These are phyloP conservation scores for Eufriesea mexicana DNA, from an alignment of 1,140 invertebrate species.

Conservation along the genomic window DNA sequence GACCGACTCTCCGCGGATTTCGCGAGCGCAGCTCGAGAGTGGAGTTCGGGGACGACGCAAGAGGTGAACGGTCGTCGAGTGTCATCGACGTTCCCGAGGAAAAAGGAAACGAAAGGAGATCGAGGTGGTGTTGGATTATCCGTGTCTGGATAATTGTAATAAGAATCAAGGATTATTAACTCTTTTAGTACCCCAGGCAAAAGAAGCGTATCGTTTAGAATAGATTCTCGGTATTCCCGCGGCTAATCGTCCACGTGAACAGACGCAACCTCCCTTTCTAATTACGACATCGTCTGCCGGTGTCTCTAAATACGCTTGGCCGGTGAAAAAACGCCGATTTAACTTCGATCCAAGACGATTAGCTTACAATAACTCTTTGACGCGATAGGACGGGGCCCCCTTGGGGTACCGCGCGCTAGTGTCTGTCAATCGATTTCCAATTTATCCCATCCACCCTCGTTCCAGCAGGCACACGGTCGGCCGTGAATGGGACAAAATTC, in stretches of 20 bases:
- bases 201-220: neutral
- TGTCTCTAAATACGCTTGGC: neutral
- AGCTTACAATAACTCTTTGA: neutral
- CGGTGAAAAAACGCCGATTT: neutral
- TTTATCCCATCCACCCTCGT: conserved; percentile 32
- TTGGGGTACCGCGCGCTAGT: neutral
- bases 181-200: neutral
- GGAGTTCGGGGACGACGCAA: no score
- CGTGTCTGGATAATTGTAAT: neutral
- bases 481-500: neutral
- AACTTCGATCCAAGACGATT: neutral
- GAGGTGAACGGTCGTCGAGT: no score
- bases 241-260: neutral
- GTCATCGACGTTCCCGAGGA: no score
- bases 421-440: conserved; percentile 16
- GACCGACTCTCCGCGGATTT: no score
- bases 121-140: no score
- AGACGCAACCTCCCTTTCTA: conserved; percentile 46
- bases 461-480: no score
- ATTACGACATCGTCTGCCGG: conserved; percentile 29
- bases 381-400: no score
- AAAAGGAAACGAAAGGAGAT: no score
- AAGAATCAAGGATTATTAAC: neutral
- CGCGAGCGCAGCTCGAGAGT: no score
- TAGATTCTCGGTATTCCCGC: conserved; percentile 10